Percentiles rank a stretch among this genome's conserved stretches.
Conservation (phyloP, 2,888 invertebrate species). For the Spisula solida region DNA sequence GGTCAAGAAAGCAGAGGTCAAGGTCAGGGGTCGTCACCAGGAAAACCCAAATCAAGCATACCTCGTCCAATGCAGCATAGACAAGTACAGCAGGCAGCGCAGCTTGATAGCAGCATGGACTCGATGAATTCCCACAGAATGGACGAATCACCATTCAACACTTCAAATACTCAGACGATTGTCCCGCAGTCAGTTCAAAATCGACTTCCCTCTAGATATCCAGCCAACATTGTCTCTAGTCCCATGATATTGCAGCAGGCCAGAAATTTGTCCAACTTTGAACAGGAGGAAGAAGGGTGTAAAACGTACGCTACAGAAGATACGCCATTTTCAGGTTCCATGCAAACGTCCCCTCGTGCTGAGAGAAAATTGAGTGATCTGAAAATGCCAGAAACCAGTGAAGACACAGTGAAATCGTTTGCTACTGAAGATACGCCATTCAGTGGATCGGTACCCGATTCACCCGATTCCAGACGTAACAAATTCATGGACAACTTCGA, state of each 20-base stretch:
- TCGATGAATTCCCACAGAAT: constrained; percentile 50
- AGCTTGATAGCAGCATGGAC: constrained; percentile 61
- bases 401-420: constrained; percentile 95
- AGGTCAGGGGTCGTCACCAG: constrained; percentile 31
- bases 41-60: constrained; percentile 53
- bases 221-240: background rate
- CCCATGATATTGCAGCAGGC: constrained; percentile 60
- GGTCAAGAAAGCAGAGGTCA: constrained; percentile 19
- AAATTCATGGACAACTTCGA: constrained; percentile 63
- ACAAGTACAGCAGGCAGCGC: constrained; percentile 43
- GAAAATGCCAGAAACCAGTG: constrained; percentile 83
- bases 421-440: constrained; percentile 97
- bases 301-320: constrained; percentile 95
- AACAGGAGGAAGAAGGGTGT: constrained; percentile 89
- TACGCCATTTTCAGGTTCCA: constrained; percentile 95
- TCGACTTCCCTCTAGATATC: background rate
- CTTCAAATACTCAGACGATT: constrained; percentile 60
- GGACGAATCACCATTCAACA: constrained; percentile 72
- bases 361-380: constrained; percentile 48
- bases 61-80: constrained; percentile 53
- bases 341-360: constrained; percentile 81
- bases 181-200: constrained; percentile 37
- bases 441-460: constrained; percentile 94
- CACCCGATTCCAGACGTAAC: constrained; percentile 89
- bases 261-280: constrained; percentile 47